Conservation (phyloP, 2,113 vertebrate species). For the Dicaeum eximium region DNA sequence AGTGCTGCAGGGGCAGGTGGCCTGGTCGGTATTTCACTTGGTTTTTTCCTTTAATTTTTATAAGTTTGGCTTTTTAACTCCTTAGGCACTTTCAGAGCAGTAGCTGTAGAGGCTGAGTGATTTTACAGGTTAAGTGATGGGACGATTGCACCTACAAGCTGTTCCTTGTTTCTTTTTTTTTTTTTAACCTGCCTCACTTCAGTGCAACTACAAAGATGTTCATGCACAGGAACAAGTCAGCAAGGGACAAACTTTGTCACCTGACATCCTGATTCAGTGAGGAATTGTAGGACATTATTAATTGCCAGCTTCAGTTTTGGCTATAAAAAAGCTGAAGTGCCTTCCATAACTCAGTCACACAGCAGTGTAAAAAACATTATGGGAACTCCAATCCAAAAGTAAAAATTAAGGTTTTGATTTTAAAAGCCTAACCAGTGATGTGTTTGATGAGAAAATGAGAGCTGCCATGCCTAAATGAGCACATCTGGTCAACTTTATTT, state of each 20-base stretch:
- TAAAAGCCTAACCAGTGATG: background rate
- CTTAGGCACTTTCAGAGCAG: background rate
- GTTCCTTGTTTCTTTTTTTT: background rate
- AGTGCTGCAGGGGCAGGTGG: background rate
- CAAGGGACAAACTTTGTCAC: background rate
- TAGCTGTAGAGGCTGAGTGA: background rate
- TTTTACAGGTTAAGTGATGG: background rate
- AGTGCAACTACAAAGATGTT: background rate
- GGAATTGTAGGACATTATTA: background rate
- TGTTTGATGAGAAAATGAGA: background rate
- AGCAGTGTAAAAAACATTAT: background rate
- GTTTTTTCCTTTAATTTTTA: background rate
- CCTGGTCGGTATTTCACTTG: background rate
- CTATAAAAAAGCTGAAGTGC: background rate
- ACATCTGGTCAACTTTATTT: slow-evolving; percentile 62
- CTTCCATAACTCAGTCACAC: background rate
- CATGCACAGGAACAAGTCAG: background rate
- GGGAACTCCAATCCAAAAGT: background rate
- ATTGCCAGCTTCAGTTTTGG: background rate
- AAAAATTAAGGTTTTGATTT: slow-evolving; percentile 3
- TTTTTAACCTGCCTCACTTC: background rate
- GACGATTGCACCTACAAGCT: background rate
- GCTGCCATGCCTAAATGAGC: slow-evolving; percentile 15
- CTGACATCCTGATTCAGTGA: background rate
- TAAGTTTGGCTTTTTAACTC: background rate